These are phyloP conservation scores for Xestia c-nigrum DNA, from an alignment of 2,888 invertebrate genomes.

Conservation along the genomic window DNA sequence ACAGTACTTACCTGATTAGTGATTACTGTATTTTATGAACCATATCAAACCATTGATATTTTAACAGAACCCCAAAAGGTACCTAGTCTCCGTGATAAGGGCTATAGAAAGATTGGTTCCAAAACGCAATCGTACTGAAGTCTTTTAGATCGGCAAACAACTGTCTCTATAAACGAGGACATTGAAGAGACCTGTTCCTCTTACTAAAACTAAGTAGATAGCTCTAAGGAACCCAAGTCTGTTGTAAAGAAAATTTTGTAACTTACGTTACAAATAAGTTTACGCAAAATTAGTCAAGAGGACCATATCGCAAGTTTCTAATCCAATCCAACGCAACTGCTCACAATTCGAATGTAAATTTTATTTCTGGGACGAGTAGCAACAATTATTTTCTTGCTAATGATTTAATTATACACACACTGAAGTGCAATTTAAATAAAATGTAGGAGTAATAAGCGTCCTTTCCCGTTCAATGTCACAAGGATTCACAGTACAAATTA, in stretches of 20 bases:
- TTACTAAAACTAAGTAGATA: slow-evolving; percentile 30
- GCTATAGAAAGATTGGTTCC: not conserved
- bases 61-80: not conserved
- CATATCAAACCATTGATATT: not conserved
- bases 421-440: slow-evolving; percentile 18
- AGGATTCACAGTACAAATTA: slow-evolving; percentile 25
- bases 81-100: not conserved
- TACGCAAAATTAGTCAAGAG: slow-evolving; percentile 38
- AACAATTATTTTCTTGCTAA: slow-evolving; percentile 15
- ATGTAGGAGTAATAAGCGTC: slow-evolving; percentile 5
- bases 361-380: slow-evolving; percentile 14
- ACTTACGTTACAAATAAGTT: slow-evolving; percentile 23
- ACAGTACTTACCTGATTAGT: not conserved
- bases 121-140: not conserved
- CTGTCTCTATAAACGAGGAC: not conserved
- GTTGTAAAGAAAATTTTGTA: not conserved
- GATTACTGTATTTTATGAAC: not conserved
- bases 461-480: slow-evolving; percentile 1
- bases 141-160: not conserved
- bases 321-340: slow-evolving; percentile 15
- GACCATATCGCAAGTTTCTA: slow-evolving; percentile 33
- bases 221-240: slow-evolving; percentile 2
- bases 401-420: slow-evolving; percentile 15
- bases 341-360: slow-evolving; percentile 30
- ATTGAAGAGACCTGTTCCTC: not conserved